Conservation (phyloP, 2,113 vertebrate species). For the Aptenodytes forsteri region DNA sequence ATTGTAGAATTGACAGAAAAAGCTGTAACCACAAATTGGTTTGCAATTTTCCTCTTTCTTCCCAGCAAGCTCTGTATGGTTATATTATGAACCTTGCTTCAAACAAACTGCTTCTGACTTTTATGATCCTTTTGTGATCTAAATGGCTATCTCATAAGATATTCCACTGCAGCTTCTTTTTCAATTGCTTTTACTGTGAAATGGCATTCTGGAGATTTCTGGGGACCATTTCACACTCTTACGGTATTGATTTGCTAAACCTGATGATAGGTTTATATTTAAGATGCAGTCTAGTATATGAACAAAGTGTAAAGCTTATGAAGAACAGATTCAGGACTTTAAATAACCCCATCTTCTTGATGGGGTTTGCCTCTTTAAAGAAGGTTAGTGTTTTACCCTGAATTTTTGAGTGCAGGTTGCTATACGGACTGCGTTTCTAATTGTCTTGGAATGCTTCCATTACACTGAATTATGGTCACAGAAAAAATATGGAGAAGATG, state of each 20-base stretch:
- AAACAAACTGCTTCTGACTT: slow-evolving; percentile 82
- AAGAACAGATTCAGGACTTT: slow-evolving; percentile 58
- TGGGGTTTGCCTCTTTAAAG: neutral
- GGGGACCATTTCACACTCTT: slow-evolving; percentile 75
- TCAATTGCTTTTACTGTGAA: slow-evolving; percentile 80
- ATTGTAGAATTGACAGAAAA: slow-evolving; percentile 78
- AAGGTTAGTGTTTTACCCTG: neutral
- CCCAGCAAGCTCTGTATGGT: slow-evolving; percentile 70
- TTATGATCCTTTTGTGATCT: slow-evolving; percentile 83
- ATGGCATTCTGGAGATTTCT: slow-evolving; percentile 79
- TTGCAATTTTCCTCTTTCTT: slow-evolving; percentile 79
- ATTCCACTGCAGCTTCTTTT: slow-evolving; percentile 76
- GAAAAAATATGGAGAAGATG: slow-evolving; percentile 5
- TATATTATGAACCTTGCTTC: slow-evolving; percentile 79
- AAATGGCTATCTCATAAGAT: slow-evolving; percentile 82
- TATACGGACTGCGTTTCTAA: slow-evolving; percentile 20
- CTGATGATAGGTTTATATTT: slow-evolving; percentile 77
- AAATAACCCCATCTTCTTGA: slow-evolving; percentile 33
- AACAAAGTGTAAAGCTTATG: slow-evolving; percentile 53
- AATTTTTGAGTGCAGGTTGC: slow-evolving; percentile 22
- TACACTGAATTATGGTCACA: neutral
- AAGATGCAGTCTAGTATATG: slow-evolving; percentile 68
- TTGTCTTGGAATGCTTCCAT: slow-evolving; percentile 34
- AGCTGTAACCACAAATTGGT: slow-evolving; percentile 80
- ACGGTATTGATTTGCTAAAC: slow-evolving; percentile 80